Evolutionary conservation across 2,888 invertebrate genomes (phyloP).

Genomic region (Tachystola acroxantha): DNA sequence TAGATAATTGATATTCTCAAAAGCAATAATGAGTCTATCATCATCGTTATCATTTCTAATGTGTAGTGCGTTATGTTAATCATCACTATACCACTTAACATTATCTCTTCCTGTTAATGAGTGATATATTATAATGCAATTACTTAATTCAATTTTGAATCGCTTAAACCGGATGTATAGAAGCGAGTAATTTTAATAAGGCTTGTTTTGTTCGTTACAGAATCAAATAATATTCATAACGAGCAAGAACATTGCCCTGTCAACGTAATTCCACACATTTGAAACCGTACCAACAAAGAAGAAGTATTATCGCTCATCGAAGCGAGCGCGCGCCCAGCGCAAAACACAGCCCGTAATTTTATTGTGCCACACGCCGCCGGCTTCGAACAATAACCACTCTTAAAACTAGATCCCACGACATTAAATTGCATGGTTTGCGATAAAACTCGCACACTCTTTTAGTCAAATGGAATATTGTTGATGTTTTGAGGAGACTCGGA

Average conservation of each 20-base stretch:
- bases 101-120: background rate
- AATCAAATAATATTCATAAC: constrained; percentile 7
- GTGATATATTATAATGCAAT: background rate
- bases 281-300: constrained; percentile 57
- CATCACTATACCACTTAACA: no score
- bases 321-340: constrained; percentile 45
- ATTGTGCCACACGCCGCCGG: constrained; percentile 44
- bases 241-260: constrained; percentile 7
- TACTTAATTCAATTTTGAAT: background rate
- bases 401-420: constrained; percentile 42
- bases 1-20: constrained; percentile 4
- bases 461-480: constrained; percentile 64
- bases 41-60: no score
- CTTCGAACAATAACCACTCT: constrained; percentile 46
- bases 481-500: constrained; percentile 55
- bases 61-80: no score
- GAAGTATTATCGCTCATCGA: constrained; percentile 63
- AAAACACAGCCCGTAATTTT: constrained; percentile 65
- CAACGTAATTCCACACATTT: constrained; percentile 28
- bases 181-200: background rate
- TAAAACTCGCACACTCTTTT: constrained; percentile 41
- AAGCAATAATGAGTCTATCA: no score
- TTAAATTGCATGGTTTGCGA: constrained; percentile 43
- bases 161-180: background rate
- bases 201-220: constrained; percentile 1